These are phyloP conservation scores for Apis dorsata DNA, from an alignment of 1,140 invertebrate genomes.

Conservation along the genomic window DNA sequence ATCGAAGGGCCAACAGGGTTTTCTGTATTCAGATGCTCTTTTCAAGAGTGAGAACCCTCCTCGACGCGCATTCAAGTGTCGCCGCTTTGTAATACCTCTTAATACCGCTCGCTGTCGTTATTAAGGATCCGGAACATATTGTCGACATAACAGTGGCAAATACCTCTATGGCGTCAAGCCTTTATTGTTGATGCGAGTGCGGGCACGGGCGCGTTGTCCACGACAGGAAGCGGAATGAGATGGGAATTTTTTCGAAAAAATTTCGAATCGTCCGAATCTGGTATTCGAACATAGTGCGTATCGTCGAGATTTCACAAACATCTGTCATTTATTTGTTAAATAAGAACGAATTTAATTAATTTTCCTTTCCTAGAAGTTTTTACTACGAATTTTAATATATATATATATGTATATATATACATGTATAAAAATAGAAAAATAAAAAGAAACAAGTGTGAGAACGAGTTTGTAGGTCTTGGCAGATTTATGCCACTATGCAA, in stretches of 20 bases:
- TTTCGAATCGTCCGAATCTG: neutral
- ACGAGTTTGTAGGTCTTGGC: conserved; percentile 40
- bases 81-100: conserved; percentile 77
- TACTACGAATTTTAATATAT: conserved; percentile 6
- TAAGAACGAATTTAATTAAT: no score
- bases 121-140: conserved; percentile 77
- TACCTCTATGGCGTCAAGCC: conserved; percentile 69
- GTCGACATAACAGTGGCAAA: conserved; percentile 70
- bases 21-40: conserved; percentile 75
- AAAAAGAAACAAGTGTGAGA: conserved; percentile 56
- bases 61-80: conserved; percentile 78
- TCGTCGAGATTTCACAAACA: neutral
- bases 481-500: conserved; percentile 52
- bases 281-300: neutral
- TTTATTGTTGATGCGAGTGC: conserved; percentile 56
- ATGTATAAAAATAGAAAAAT: neutral
- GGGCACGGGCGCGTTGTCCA: neutral
- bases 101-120: conserved; percentile 77
- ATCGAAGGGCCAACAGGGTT: conserved; percentile 62
- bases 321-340: no score
- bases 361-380: neutral
- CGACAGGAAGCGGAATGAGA: conserved; percentile 43
- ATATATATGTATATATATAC: no score
- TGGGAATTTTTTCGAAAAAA: neutral
- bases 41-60: conserved; percentile 73